phyloP scores from a whole-genome alignment of 2,113 vertebrate genomes.

The Ammodramus savannarum region DNA sequence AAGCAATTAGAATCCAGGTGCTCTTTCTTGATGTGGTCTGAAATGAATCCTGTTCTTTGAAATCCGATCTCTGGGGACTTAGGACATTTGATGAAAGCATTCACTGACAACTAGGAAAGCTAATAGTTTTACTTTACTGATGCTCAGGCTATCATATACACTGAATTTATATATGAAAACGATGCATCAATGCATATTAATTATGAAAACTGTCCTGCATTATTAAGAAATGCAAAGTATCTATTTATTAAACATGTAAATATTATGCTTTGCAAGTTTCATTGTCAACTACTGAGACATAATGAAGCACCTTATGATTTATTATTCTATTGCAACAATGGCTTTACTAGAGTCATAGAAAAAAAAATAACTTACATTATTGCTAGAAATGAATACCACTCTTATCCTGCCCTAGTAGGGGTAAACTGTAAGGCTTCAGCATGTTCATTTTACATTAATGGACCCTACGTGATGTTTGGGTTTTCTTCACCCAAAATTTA shows the following conservation, averaged over 20 bases:
- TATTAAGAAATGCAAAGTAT: not conserved
- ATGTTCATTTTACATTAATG: not conserved
- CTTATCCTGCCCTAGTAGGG: not conserved
- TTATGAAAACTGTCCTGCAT: not conserved
- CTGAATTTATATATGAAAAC: not conserved
- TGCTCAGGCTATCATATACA: not conserved
- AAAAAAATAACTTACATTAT: not conserved
- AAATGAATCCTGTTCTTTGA: not conserved
- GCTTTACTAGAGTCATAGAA: not conserved
- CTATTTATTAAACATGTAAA: not conserved
- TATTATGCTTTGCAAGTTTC: not conserved
- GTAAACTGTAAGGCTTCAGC: not conserved
- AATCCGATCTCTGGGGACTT: not conserved
- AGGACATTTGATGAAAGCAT: not conserved
- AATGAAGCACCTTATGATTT: not conserved
- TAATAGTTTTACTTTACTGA: not conserved
- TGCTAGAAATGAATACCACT: not conserved
- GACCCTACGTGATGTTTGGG: conserved; percentile 42
- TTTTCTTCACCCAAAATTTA: conserved; percentile 63
- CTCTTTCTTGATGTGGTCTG: not conserved
- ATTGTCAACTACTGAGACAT: not conserved
- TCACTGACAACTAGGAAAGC: not conserved
- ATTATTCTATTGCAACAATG: not conserved
- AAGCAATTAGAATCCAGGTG: not conserved
- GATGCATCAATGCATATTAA: not conserved